These are phyloP conservation scores for Helicoverpa assulta DNA, from an alignment of 2,888 invertebrate genomes.

Conservation along the genomic window DNA sequence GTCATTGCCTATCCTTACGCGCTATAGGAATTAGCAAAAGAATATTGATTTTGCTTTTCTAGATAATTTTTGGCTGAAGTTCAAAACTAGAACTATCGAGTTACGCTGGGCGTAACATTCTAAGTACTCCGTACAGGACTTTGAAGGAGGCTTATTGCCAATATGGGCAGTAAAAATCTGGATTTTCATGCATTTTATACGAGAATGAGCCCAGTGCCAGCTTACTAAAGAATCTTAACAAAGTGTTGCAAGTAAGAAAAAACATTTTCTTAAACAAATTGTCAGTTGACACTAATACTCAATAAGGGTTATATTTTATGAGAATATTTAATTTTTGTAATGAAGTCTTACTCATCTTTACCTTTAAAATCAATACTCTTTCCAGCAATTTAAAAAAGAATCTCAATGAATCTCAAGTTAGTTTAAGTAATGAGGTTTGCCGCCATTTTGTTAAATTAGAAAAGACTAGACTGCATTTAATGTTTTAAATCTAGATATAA, in stretches of 20 bases:
- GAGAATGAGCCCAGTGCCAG: background rate
- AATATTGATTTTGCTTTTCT: slow-evolving; percentile 13
- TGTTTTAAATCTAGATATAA: slow-evolving; percentile 59
- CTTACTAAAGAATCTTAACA: slow-evolving; percentile 13
- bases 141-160: background rate
- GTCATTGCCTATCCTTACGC: slow-evolving; percentile 31
- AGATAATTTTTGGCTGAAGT: slow-evolving; percentile 14
- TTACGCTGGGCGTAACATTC: background rate
- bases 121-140: background rate
- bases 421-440: slow-evolving; percentile 51
- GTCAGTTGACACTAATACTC: background rate
- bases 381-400: background rate
- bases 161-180: background rate
- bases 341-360: background rate
- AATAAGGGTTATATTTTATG: background rate
- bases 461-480: slow-evolving; percentile 81
- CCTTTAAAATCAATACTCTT: background rate
- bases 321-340: background rate
- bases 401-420: slow-evolving; percentile 40
- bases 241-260: background rate
- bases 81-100: too few relatives aligned
- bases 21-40: slow-evolving; percentile 16
- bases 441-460: slow-evolving; percentile 64
- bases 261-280: background rate
- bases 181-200: slow-evolving; percentile 22